Evolutionary conservation across 2,113 vertebrate species (phyloP).

Genomic region (Regulus satrapa): DNA sequence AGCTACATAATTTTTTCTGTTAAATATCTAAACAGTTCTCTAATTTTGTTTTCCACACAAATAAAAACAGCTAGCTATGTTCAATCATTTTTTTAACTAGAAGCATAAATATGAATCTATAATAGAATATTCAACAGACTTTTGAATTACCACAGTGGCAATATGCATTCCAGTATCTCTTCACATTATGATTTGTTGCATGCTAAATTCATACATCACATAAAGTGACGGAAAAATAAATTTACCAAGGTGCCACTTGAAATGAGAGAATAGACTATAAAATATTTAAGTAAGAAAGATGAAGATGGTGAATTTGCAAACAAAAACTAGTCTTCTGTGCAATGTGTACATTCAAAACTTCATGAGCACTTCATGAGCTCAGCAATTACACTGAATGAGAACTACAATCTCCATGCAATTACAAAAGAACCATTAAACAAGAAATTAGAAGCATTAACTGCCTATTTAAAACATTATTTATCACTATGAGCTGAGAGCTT

Average conservation of each 20-base stretch:
- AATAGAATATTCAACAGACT: slow-evolving; percentile 24
- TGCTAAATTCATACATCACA: not conserved
- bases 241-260: not conserved
- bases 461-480: slow-evolving; percentile 36
- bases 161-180: not conserved
- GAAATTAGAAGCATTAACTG: slow-evolving; percentile 9
- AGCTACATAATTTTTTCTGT: not conserved
- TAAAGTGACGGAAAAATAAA: not conserved
- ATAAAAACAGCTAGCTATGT: not conserved
- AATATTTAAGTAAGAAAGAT: slow-evolving; percentile 42
- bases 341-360: not conserved
- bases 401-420: slow-evolving; percentile 27
- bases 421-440: slow-evolving; percentile 38
- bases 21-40: not conserved
- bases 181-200: not conserved
- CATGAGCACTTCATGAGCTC: not conserved
- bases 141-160: slow-evolving; percentile 2
- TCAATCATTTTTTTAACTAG: not conserved
- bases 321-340: slow-evolving; percentile 12
- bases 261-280: not conserved
- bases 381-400: slow-evolving; percentile 40
- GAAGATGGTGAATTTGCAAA: slow-evolving; percentile 10
- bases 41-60: slow-evolving; percentile 13
- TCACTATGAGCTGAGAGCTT: not conserved
- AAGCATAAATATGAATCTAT: slow-evolving; percentile 1